A percentile compares a stretch with the other conserved stretches of the same genome.
These are phyloP conservation scores for Volucella zonaria DNA, from an alignment of 2,888 invertebrate species.

Conservation along the genomic window DNA sequence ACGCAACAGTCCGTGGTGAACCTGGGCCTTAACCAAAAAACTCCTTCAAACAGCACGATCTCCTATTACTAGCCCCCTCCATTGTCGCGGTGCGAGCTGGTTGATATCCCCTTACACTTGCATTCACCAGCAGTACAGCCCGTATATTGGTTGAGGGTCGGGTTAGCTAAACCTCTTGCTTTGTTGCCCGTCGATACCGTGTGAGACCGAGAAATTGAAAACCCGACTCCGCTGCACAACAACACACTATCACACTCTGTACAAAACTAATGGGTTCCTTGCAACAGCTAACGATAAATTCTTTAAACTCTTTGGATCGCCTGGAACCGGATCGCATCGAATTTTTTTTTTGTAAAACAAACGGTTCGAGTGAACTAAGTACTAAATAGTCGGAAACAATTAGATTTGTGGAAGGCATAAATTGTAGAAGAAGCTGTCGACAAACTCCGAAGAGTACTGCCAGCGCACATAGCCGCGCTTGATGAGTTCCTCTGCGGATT, in stretches of 20 bases:
- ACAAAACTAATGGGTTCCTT: neutral
- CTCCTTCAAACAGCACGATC: no score
- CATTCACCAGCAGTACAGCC: no score
- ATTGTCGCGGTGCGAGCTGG: no score
- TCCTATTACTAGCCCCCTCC: no score
- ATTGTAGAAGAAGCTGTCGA: slow-evolving; percentile 87
- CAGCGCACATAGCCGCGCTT: slow-evolving; percentile 86
- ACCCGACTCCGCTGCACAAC: slow-evolving; percentile 21
- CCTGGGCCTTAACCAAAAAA: no score
- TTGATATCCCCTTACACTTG: no score
- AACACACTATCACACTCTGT: neutral
- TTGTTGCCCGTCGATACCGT: no score
- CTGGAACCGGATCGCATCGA: no score
- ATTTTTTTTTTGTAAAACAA: neutral
- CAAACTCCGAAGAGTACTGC: slow-evolving; percentile 85
- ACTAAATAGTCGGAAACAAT: slow-evolving; percentile 34
- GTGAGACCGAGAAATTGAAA: slow-evolving; percentile 34
- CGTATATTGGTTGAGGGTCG: no score
- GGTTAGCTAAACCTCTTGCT: no score
- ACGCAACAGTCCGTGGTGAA: no score
- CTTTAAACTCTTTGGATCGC: slow-evolving; percentile 15
- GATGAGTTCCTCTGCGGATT: slow-evolving; percentile 83
- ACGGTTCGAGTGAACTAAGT: neutral
- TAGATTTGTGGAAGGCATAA: slow-evolving; percentile 84
- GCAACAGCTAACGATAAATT: no score